These are phyloP conservation scores for Patella caerulea DNA, from an alignment of 2,888 invertebrate species.

Conservation along the genomic window DNA sequence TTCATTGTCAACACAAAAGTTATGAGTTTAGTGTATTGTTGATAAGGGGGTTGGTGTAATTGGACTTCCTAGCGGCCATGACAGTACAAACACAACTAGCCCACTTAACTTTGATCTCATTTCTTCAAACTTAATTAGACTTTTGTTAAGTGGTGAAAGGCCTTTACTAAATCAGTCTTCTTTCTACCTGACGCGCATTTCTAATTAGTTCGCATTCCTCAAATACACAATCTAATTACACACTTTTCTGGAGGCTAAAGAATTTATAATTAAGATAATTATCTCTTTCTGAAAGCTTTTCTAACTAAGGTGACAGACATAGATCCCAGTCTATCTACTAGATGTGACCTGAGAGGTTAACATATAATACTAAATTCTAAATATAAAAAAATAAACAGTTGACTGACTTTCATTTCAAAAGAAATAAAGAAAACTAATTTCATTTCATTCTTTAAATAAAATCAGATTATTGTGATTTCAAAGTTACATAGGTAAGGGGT, in stretches of 20 bases:
- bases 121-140: slow-evolving; percentile 13
- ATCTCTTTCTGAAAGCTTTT: slow-evolving; percentile 11
- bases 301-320: slow-evolving; percentile 13
- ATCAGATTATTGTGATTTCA: too few relatives aligned
- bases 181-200: slow-evolving; percentile 30
- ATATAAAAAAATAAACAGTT: too few relatives aligned
- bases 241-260: slow-evolving; percentile 13
- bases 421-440: too few relatives aligned
- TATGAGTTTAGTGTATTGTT: neutral
- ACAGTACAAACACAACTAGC: slow-evolving; percentile 6
- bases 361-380: too few relatives aligned
- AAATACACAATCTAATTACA: slow-evolving; percentile 13
- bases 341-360: neutral
- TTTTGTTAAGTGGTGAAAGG: slow-evolving; percentile 22
- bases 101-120: slow-evolving; percentile 10
- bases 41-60: neutral
- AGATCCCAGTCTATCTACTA: neutral
- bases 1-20: too few relatives aligned
- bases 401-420: too few relatives aligned
- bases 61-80: neutral
- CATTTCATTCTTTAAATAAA: too few relatives aligned
- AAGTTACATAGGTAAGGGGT: too few relatives aligned
- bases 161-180: slow-evolving; percentile 19
- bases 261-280: slow-evolving; percentile 13
- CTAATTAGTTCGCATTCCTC: slow-evolving; percentile 23